Conservation (phyloP, 2,797 vertebrate species). For the Morelia viridis region DNA sequence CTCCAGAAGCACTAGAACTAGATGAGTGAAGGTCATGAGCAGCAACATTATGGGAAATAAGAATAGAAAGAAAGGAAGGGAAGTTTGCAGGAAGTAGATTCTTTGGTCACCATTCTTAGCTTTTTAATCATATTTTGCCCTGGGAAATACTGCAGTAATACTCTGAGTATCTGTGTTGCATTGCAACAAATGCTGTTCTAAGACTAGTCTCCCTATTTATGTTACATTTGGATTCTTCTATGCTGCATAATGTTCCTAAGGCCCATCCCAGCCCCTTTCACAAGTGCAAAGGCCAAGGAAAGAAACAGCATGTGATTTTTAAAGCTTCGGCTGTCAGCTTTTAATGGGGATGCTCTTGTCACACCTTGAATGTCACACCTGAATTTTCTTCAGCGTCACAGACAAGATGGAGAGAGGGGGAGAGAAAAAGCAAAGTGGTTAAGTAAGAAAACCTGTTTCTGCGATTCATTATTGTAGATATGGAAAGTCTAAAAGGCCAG, state of each 20-base stretch:
- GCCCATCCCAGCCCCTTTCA: background rate
- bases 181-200: background rate
- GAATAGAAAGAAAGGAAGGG: background rate
- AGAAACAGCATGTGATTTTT: background rate
- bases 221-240: background rate
- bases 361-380: conserved; percentile 34
- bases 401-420: background rate
- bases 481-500: conserved; percentile 14
- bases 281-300: background rate
- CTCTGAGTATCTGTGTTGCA: background rate
- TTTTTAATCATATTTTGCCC: background rate
- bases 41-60: background rate
- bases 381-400: background rate
- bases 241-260: background rate
- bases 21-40: background rate
- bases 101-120: no score
- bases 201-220: background rate
- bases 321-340: conserved; percentile 9
- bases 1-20: background rate
- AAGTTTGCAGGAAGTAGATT: background rate
- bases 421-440: background rate
- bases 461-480: conserved; percentile 11
- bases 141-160: background rate
- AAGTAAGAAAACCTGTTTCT: conserved; percentile 2
- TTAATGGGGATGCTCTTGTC: conserved; percentile 3